phyloP scores from a whole-genome alignment of 2,113 vertebrate species.

The Tachysurus vachellii region DNA sequence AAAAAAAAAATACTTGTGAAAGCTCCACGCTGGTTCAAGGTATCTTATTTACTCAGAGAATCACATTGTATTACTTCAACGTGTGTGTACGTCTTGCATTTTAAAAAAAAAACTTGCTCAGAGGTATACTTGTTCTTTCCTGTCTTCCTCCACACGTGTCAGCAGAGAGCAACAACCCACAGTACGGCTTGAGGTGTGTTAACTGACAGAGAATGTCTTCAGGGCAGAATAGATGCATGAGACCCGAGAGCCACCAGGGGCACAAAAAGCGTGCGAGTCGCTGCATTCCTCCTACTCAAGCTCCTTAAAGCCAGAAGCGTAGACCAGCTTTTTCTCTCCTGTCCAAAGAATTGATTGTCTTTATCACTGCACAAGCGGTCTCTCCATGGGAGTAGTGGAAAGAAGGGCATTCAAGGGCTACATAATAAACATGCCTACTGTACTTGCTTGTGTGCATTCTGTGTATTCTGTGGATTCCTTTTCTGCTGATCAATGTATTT shows the following conservation, averaged over 20 bases:
- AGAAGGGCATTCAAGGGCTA: slow-evolving; percentile 49
- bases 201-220: slow-evolving; percentile 32
- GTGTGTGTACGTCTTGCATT: neutral
- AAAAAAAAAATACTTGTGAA: neutral
- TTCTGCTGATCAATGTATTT: slow-evolving; percentile 66
- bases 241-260: slow-evolving; percentile 16
- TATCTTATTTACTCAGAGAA: neutral
- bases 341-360: slow-evolving; percentile 69
- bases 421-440: slow-evolving; percentile 63
- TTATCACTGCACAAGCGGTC: slow-evolving; percentile 63
- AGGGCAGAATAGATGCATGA: slow-evolving; percentile 24
- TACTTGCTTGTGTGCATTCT: slow-evolving; percentile 19
- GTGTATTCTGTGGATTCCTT: slow-evolving; percentile 35
- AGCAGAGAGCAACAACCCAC: slow-evolving; percentile 12
- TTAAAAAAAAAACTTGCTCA: neutral
- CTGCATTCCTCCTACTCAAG: slow-evolving; percentile 32
- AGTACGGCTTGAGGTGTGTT: slow-evolving; percentile 32
- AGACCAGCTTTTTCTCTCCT: slow-evolving; percentile 33
- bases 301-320: slow-evolving; percentile 6
- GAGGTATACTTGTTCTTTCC: slow-evolving; percentile 34
- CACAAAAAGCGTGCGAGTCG: neutral
- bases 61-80: neutral
- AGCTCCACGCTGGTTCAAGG: neutral
- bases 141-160: slow-evolving; percentile 27
- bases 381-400: slow-evolving; percentile 47